Evolutionary conservation across 2,113 vertebrate genomes (phyloP).

Genomic region (Choloepus hoffmanni): DNA sequence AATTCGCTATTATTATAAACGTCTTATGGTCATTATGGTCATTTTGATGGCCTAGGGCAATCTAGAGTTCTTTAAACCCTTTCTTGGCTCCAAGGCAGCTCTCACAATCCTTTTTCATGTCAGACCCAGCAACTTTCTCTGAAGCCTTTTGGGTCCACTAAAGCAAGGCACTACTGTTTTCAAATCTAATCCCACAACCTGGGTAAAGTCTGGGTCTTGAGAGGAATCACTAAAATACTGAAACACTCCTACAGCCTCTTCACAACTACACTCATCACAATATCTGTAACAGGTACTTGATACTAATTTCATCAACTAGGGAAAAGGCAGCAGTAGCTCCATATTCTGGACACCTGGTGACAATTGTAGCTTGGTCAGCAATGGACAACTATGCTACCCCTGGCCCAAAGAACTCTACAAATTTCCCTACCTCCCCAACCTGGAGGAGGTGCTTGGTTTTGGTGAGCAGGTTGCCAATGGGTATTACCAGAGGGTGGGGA

Average conservation of each 20-base stretch:
- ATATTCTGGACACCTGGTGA: conserved; percentile 99
- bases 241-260: conserved; percentile 92
- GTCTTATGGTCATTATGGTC: conserved; percentile 75
- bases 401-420: conserved; percentile 98
- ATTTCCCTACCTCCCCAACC: conserved; percentile 97
- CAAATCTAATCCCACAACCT: conserved; percentile 93
- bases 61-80: conserved; percentile 98
- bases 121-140: conserved; percentile 93
- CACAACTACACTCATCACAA: conserved; percentile 85
- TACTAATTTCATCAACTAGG: conserved; percentile 94
- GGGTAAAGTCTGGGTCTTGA: conserved; percentile 96
- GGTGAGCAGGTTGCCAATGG: conserved; percentile 98
- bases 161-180: conserved; percentile 95
- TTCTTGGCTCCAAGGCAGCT: conserved; percentile 95
- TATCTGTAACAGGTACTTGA: conserved; percentile 96
- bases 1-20: conserved; percentile 90
- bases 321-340: conserved; percentile 98
- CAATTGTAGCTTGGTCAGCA: conserved; percentile 97
- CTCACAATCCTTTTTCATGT: conserved; percentile 97
- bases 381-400: conserved; percentile 96
- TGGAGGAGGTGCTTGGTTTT: conserved; percentile 98
- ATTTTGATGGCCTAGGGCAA: conserved; percentile 87
- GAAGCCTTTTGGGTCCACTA: conserved; percentile 97
- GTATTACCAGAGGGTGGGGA: conserved; percentile 93
- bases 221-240: conserved; percentile 92